Evolutionary conservation across 2,888 invertebrate species (phyloP), one percentile per base, ranked within the genome.

Genomic region (Polyommatus icarus): DNA sequence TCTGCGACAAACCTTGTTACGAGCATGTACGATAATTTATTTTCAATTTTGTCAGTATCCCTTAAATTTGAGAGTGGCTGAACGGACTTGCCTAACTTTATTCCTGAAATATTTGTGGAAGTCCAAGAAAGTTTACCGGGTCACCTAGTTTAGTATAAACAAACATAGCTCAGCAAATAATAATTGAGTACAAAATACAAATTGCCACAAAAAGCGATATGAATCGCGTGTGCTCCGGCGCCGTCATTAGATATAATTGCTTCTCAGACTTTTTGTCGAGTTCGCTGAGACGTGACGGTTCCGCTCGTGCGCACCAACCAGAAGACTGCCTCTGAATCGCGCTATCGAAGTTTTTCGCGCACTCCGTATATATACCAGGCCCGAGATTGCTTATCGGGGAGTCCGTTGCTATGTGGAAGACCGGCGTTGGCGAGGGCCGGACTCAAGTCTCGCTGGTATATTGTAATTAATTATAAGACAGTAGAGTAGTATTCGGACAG

Each of bases 351-450:
- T 89, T 88, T 87, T 85, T 79, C n/a, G 1, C 5, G 4, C 24
- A 24, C 71, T 73, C 36, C 4, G 71, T 7, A 24, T 29, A 81
- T 81, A 81, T 79, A 81, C 50, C 50, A 40, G 15, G 7, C 18
- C 12, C 6, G 54, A 18, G 10, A 32, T 24, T 0, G 0, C 3
- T 0, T 0, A 1, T 79, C 82, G 89, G 92, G 91, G 89, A 91
- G 92, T 92, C 91, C 92, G 91, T 92, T 92, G 92, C 81, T 91
- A 89, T 89, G 88, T 87, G 85, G 92, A 92, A 92, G 92, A 91
- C 91, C 90, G 92, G 91, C 88, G 84, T 82, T 91, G 82, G 92
- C 91, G 91, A 92, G 91, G 85, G 89, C 91, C 92, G 91, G 92
- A 90, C 91, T 88, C 87, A 91, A 91, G 83, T 82, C 92, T 92